Conservation (phyloP, 2,113 vertebrate species). For the Danionella cerebrum region DNA sequence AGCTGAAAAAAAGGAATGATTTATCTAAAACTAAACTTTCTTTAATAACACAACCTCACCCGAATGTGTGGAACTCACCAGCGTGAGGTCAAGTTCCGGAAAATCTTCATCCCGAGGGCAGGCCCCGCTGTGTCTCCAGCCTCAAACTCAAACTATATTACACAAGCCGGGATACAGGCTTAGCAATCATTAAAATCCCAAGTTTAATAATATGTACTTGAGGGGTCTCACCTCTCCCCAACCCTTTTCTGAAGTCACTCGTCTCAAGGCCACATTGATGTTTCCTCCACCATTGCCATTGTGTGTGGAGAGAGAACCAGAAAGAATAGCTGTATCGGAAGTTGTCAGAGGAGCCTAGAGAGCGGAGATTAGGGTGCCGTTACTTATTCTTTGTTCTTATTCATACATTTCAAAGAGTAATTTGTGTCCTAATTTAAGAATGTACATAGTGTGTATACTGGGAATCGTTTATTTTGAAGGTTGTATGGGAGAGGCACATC, state of each 20-base stretch:
- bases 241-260: constrained; percentile 87
- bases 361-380: too few species aligned
- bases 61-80: constrained; percentile 65
- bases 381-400: too few species aligned
- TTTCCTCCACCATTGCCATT: constrained; percentile 93
- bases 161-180: background rate
- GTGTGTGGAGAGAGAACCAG: constrained; percentile 93
- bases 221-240: constrained; percentile 99
- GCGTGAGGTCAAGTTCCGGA: constrained; percentile 88
- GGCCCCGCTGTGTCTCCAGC: constrained; percentile 91
- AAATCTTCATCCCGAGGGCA: constrained; percentile 86
- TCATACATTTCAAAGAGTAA: too few species aligned
- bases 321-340: constrained; percentile 90
- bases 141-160: constrained; percentile 82
- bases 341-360: constrained; percentile 85
- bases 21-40: too few species aligned
- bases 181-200: background rate
- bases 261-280: constrained; percentile 82
- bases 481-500: too few species aligned
- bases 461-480: too few species aligned
- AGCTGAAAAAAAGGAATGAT: constrained; percentile 63
- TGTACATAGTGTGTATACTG: too few species aligned
- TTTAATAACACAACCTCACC: background rate
- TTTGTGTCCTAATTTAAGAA: too few species aligned
- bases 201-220: background rate